Evolutionary conservation across 2,113 vertebrate species (phyloP), one percentile per base, ranked within the genome.

Genomic region (Pituophis catenifer): DNA sequence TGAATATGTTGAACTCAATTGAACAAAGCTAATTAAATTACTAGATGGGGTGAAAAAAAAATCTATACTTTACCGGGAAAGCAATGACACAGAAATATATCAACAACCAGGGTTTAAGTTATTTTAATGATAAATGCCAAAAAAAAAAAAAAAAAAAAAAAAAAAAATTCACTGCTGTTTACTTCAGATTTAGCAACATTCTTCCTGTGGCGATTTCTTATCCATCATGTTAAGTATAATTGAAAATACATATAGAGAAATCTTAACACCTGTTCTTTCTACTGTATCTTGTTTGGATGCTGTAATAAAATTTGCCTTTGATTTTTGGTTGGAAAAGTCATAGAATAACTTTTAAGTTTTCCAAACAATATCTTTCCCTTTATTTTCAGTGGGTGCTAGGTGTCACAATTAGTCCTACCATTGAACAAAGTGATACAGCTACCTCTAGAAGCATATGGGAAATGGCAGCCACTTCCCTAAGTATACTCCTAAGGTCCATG

Each of bases 11-110:
- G 70, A 95, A 92, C 93, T 93, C 95, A 95, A 94, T 94, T 95
- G 95, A 97, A 95, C 94, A 95, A 95, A 96, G 59, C 86, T 88
- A 70, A 93, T 96, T 90, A 95, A 96, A 96, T 96, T 93, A 95
- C 90, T 93, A 94, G 92, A 93, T 89, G 33, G 54, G 94, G 94
- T 93, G 90, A 96, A 96, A 97, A 94, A 88, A 93, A 95, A 93
- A 90, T 93, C 86, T 94, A 95, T 96, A 91, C 91, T 90, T 97
- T 92, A 90, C 92, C 81, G 89, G 91, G n/a, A 58, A 91, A 96
- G 92, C 90, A 94, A 48, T 59, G 92, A 92, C 93, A 95, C 92
- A 95, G 95, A 91, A 94, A 89, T 94, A 96, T 89, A 97, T 96
- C 95, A 94, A 94, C 94, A 95, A 86, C 89, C 93, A 23, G 38